Percentiles rank a stretch among this genome's conserved stretches.
These are phyloP conservation scores for Halesus radiatus DNA, from an alignment of 1,140 invertebrate genomes.

Conservation along the genomic window DNA sequence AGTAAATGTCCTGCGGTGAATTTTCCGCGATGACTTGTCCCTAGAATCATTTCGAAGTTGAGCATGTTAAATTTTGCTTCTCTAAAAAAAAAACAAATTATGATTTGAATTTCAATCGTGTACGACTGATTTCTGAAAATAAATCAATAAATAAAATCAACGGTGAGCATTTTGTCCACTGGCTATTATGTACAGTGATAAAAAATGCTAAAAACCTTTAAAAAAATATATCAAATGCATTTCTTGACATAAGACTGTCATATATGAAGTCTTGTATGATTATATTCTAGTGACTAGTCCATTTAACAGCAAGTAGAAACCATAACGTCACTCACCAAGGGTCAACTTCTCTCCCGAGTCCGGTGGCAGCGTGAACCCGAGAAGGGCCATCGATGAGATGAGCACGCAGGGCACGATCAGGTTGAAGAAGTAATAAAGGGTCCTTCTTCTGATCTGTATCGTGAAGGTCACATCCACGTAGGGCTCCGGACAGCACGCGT, in stretches of 20 bases:
- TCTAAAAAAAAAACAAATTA: not conserved
- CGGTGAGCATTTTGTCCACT: too few species aligned
- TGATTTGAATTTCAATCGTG: not conserved
- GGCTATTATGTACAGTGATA: too few species aligned
- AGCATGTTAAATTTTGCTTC: too few species aligned
- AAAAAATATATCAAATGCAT: not conserved
- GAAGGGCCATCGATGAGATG: conserved; percentile 97
- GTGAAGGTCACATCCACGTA: conserved; percentile 98
- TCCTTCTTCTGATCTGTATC: conserved; percentile 95
- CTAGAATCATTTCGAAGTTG: too few species aligned
- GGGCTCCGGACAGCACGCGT: conserved; percentile 90
- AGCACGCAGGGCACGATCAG: conserved; percentile 98
- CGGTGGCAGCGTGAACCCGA: conserved; percentile 97
- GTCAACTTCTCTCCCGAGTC: conserved; percentile 99
- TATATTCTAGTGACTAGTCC: too few species aligned
- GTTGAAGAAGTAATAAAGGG: conserved; percentile 99
- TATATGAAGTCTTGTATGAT: too few species aligned
- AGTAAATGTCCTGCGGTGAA: too few species aligned
- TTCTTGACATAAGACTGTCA: too few species aligned
- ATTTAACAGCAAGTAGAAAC: too few species aligned
- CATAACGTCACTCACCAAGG: conserved; percentile 80
- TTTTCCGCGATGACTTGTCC: too few species aligned
- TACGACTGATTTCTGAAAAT: not conserved
- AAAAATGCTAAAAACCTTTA: too few species aligned
- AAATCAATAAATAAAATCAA: too few species aligned